Percentiles rank a stretch among this genome's conserved stretches.
Conservation (phyloP, 1,140 invertebrate species). For the Steinernema feltiae region DNA sequence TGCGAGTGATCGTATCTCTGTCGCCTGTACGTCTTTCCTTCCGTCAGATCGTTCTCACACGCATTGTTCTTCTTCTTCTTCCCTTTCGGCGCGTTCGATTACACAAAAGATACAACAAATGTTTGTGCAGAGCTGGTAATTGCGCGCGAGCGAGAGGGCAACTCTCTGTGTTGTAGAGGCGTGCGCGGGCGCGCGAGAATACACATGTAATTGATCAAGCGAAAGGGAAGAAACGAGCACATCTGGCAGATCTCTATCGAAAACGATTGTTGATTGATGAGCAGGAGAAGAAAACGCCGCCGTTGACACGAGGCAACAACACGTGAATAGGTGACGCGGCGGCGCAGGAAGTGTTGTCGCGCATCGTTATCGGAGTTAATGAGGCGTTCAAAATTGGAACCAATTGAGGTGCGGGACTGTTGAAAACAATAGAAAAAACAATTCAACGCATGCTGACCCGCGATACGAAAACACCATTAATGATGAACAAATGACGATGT, state of each 20-base stretch:
- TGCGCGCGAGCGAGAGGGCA: no score
- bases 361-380: background rate
- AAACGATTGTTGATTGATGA: background rate
- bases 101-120: slow-evolving; percentile 9
- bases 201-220: background rate
- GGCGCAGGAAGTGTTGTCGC: background rate
- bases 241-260: background rate
- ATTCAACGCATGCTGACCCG: no score
- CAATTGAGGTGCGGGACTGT: background rate
- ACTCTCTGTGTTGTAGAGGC: no score
- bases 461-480: no score
- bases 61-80: background rate
- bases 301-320: no score
- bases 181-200: background rate
- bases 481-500: no score
- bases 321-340: no score
- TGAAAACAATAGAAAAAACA: background rate
- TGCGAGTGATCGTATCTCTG: background rate
- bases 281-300: background rate
- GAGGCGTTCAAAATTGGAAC: background rate
- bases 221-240: background rate
- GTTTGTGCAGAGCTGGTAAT: background rate
- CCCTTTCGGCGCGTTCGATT: background rate
- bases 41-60: background rate
- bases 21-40: no score